These are phyloP conservation scores for Corydoras sp. DNA, from an alignment of 2,113 vertebrate species.

Conservation along the genomic window DNA sequence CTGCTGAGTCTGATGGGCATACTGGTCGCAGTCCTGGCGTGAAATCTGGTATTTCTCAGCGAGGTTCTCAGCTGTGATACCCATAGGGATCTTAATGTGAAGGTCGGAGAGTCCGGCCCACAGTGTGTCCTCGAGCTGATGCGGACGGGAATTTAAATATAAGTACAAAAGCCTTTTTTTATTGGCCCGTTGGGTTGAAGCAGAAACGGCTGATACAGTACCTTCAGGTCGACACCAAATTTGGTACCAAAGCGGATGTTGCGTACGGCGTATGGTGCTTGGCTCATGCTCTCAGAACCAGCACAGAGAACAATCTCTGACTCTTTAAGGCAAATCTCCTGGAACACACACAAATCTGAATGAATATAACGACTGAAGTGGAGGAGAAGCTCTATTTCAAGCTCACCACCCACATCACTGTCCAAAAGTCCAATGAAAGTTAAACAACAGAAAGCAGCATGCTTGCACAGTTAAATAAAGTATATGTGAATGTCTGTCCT, in stretches of 20 bases:
- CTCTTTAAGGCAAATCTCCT: slow-evolving; percentile 89
- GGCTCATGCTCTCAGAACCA: slow-evolving; percentile 93
- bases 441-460: too few species aligned
- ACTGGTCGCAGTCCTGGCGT: slow-evolving; percentile 83
- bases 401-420: neutral
- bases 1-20: slow-evolving; percentile 81
- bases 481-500: too few species aligned
- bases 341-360: slow-evolving; percentile 37
- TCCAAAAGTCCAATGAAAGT: too few species aligned
- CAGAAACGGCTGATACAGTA: slow-evolving; percentile 38
- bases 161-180: neutral
- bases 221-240: slow-evolving; percentile 85
- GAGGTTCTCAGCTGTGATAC: slow-evolving; percentile 90
- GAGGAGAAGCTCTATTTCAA: too few species aligned
- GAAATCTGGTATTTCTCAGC: slow-evolving; percentile 80
- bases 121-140: slow-evolving; percentile 84
- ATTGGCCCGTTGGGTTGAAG: too few species aligned
- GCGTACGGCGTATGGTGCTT: slow-evolving; percentile 78
- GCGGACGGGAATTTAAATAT: neutral
- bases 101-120: slow-evolving; percentile 83
- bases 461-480: too few species aligned
- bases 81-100: slow-evolving; percentile 83
- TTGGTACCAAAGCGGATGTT: slow-evolving; percentile 88
- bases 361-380: neutral
- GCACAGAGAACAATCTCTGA: slow-evolving; percentile 89